Evolutionary conservation across 2,888 invertebrate genomes (phyloP).

Genomic region (Sinodicranocentrus sp.): DNA sequence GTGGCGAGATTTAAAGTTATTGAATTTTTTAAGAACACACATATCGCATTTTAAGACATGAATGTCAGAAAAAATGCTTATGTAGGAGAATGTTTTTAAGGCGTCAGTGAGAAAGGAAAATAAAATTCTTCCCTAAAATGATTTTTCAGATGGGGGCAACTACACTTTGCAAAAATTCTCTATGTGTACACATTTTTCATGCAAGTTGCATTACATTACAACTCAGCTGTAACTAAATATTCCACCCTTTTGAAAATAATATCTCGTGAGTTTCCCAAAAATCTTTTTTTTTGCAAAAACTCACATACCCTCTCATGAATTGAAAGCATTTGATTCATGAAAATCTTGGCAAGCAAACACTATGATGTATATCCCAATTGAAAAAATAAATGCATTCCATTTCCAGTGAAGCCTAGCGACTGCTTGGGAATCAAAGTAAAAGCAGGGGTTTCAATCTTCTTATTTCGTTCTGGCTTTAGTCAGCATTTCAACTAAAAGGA

Average conservation of each 20-base stretch:
- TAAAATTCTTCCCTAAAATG: no score
- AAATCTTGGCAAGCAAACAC: slow-evolving; percentile 3
- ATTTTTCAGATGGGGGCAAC: no score
- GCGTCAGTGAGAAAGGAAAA: no score
- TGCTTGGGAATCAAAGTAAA: neutral
- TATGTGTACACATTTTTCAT: neutral
- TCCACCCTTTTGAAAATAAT: neutral
- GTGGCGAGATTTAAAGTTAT: no score
- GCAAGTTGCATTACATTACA: no score
- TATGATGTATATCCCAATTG: neutral
- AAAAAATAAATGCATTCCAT: slow-evolving; percentile 10
- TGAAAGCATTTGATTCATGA: slow-evolving; percentile 24
- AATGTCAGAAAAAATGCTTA: no score
- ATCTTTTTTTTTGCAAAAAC: neutral
- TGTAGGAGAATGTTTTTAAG: no score
- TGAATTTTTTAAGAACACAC: no score
- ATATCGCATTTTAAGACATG: no score
- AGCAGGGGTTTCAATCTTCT: neutral
- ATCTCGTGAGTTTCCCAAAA: neutral
- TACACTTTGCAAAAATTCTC: no score
- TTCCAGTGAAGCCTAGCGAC: slow-evolving; percentile 20
- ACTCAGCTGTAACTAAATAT: neutral
- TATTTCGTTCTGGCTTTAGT: neutral
- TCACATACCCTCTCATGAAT: neutral
- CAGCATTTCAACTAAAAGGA: no score